Evolutionary conservation across 2,797 vertebrate species (phyloP).

Genomic region (Heteromormyrus szaboi): DNA sequence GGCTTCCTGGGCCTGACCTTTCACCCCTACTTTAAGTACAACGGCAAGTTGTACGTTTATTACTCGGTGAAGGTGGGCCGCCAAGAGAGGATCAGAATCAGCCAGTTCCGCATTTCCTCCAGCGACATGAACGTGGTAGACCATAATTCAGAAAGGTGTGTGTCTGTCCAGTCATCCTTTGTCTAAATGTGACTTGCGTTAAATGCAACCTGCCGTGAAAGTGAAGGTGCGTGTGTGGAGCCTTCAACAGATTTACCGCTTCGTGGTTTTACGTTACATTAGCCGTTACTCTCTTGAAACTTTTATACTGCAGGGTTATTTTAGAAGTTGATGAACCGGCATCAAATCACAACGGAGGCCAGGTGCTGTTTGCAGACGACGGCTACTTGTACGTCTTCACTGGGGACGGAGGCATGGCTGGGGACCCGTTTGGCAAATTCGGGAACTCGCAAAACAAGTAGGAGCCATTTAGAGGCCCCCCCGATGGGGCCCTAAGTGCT

Average conservation of each 20-base stretch:
- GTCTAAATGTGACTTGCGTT: background rate
- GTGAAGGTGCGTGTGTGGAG: background rate
- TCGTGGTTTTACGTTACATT: background rate
- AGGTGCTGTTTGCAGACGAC: constrained; percentile 85
- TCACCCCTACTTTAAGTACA: constrained; percentile 80
- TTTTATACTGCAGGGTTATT: constrained; percentile 67
- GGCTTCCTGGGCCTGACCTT: constrained; percentile 87
- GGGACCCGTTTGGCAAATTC: constrained; percentile 87
- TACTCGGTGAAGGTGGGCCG: constrained; percentile 80
- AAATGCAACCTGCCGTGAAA: background rate
- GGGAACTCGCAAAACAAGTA: constrained; percentile 96
- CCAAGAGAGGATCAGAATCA: constrained; percentile 87
- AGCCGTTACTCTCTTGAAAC: background rate
- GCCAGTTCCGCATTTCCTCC: constrained; percentile 82
- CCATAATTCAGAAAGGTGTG: constrained; percentile 80
- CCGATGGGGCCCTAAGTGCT: background rate
- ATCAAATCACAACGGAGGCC: constrained; percentile 91
- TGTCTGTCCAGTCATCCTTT: background rate
- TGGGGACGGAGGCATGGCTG: constrained; percentile 93
- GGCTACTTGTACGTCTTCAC: constrained; percentile 91
- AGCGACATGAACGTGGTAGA: constrained; percentile 80
- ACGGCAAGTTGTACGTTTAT: constrained; percentile 84
- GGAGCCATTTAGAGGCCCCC: constrained; percentile 27
- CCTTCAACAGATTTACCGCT: background rate
- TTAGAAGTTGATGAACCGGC: constrained; percentile 91